phyloP scores from a whole-genome alignment of 2,888 invertebrate species.

The Drosophila testacea region DNA sequence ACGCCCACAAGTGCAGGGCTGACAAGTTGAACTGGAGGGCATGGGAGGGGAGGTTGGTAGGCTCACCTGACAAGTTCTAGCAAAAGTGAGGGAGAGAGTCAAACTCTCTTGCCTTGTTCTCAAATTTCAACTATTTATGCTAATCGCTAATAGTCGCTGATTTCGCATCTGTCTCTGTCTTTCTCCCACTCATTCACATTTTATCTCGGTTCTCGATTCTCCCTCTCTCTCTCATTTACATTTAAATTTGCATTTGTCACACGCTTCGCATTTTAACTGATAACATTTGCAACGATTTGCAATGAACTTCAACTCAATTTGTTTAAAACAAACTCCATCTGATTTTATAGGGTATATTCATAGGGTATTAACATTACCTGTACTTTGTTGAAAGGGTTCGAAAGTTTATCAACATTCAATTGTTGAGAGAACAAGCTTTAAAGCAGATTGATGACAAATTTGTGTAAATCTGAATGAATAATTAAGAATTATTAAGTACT shows the following conservation, averaged over 20 bases:
- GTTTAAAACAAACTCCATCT: not conserved
- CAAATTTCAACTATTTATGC: constrained; percentile 14
- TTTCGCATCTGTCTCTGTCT: not conserved
- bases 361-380: not conserved
- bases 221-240: constrained; percentile 14
- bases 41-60: too few relatives aligned
- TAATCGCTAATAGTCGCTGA: constrained; percentile 24
- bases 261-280: constrained; percentile 42
- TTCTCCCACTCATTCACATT: not conserved
- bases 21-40: not conserved
- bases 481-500: constrained; percentile 24
- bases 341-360: not conserved
- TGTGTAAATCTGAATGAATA: constrained; percentile 20
- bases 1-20: constrained; percentile 21
- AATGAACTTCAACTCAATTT: constrained; percentile 36
- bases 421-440: not conserved
- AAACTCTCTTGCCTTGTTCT: too few relatives aligned
- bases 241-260: constrained; percentile 56
- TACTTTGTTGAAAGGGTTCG: not conserved
- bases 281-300: constrained; percentile 43
- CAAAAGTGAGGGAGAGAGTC: too few relatives aligned
- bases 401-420: constrained; percentile 9
- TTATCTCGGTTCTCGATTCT: too few relatives aligned
- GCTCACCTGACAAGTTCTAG: constrained; percentile 5
- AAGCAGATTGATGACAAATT: constrained; percentile 23